Base-by-base conservation (phyloP, 2,888 invertebrate genomes). In the Nephrocerus scutellatus region DNA sequence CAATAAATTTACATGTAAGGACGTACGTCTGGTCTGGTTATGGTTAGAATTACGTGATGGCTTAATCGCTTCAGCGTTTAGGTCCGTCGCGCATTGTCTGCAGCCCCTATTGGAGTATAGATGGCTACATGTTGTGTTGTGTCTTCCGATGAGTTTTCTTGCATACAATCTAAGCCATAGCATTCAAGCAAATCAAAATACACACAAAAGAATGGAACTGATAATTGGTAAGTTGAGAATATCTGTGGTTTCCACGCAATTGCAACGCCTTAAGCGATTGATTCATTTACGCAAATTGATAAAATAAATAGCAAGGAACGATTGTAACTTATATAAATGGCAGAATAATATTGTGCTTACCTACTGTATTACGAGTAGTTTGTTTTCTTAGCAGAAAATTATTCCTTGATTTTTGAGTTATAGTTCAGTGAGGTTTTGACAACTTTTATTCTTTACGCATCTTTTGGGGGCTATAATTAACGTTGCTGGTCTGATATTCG, bases 1-100 rank as follows among this genome's bases (percentile, higher is more conserved):
- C 53, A 55, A 55, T 55, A 55, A 55, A 54, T 53, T 54, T 54
- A 51, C 50, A 54, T 53, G 53, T 45, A 45, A 46, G 44, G 42
- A 49, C 47, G 49, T 49, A 47, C 50, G 53, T 55, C 55, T 45
- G 46, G 44, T 47, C 45, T 44, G 48, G 52, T 55, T 54, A 51
- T 46, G 48, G 45, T 52, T 50, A 47, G 48, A 51, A 54, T 53
- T 50, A 54, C 55, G 50, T 54, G 54, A 55, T 53, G 53, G 51
- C 55, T 55, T 54, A 54, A 55, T 55, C 55, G 52, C 52, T 51
- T 53, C 50, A 39, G 26, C 36, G 25, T 26, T 32, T 38, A 12
- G 12, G n/a, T n/a, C n/a, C n/a, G n/a, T n/a, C n/a, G n/a, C n/a
- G n/a, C n/a, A n/a, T n/a, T n/a, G n/a, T n/a, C n/a, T n/a, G n/a